Percentiles rank a stretch among this genome's conserved stretches.
These are phyloP conservation scores for Capitulum mitella DNA, from an alignment of 2,888 invertebrate species.

Conservation along the genomic window DNA sequence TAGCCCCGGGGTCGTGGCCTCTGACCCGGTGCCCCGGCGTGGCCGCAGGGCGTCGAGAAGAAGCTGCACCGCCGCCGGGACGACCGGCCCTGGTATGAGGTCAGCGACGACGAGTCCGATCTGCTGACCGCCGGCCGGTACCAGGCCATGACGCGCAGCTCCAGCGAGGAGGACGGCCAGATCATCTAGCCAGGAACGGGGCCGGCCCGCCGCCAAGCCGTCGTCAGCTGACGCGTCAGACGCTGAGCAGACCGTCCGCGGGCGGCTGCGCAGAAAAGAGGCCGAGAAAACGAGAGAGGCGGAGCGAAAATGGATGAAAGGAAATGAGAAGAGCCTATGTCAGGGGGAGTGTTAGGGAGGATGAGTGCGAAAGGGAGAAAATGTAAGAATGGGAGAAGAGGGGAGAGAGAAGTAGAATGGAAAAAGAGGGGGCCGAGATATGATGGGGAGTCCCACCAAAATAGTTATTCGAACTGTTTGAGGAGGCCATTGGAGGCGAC, in stretches of 20 bases:
- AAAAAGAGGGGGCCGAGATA: not conserved
- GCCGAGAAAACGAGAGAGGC: too few relatives aligned
- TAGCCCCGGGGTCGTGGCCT: too few relatives aligned
- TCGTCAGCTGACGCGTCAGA: too few relatives aligned
- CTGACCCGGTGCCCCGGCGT: not conserved
- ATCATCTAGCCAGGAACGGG: not conserved
- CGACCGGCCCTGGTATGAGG: conserved; percentile 40
- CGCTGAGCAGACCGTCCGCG: too few relatives aligned
- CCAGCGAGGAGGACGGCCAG: conserved; percentile 14
- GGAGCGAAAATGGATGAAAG: too few relatives aligned
- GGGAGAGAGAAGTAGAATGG: too few relatives aligned
- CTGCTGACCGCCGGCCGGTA: conserved; percentile 43
- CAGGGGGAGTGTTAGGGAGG: too few relatives aligned
- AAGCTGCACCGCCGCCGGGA: conserved; percentile 31
- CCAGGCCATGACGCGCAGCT: conserved; percentile 43
- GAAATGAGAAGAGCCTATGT: too few relatives aligned
- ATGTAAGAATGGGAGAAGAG: too few relatives aligned
- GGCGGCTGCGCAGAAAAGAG: too few relatives aligned
- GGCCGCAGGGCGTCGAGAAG: conserved; percentile 23
- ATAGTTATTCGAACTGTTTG: not conserved
- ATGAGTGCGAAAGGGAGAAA: not conserved
- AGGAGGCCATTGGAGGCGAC: not conserved
- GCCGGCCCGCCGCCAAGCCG: not conserved
- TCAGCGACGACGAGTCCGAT: conserved; percentile 42
- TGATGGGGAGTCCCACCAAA: not conserved